A percentile compares a stretch with the other conserved stretches of the same genome.
Conservation (phyloP, 1,140 invertebrate species). For the Drosophila melanica region DNA sequence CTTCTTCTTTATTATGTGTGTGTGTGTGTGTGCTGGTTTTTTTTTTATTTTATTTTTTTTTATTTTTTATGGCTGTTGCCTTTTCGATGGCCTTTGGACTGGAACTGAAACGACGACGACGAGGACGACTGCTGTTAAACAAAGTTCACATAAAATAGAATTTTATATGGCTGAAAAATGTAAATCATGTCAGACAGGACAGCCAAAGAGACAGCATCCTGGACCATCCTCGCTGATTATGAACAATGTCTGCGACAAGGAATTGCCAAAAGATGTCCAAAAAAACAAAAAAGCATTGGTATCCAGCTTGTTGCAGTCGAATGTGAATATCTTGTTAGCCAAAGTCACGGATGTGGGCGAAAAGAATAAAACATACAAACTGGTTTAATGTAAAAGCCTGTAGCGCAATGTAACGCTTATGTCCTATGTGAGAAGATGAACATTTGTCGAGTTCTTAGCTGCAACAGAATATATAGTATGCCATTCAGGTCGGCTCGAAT, state of each 20-base stretch:
- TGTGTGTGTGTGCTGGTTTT: no score
- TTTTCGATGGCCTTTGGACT: conserved; percentile 38
- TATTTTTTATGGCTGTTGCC: conserved; percentile 29
- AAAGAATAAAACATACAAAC: conserved; percentile 18
- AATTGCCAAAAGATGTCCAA: conserved; percentile 49
- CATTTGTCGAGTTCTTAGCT: conserved; percentile 1
- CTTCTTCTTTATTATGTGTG: neutral
- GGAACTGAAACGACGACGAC: conserved; percentile 7
- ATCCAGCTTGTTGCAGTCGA: conserved; percentile 33
- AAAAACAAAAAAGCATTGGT: neutral
- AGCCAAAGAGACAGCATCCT: conserved; percentile 21
- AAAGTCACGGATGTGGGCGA: neutral
- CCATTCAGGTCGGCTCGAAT: no score
- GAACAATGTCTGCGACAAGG: conserved; percentile 43
- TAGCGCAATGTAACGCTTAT: conserved; percentile 6
- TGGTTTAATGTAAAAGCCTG: conserved; percentile 22
- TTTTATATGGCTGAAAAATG: conserved; percentile 75
- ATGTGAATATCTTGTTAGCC: conserved; percentile 32
- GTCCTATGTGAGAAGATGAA: neutral
- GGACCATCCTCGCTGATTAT: conserved; percentile 66
- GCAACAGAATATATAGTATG: neutral
- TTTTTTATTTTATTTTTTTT: no score
- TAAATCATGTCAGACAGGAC: conserved; percentile 70
- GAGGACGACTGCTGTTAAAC: conserved; percentile 47
- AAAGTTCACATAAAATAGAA: conserved; percentile 76